Evolutionary conservation across 2,888 invertebrate genomes (phyloP).

Genomic region (Pelosia muscerda): DNA sequence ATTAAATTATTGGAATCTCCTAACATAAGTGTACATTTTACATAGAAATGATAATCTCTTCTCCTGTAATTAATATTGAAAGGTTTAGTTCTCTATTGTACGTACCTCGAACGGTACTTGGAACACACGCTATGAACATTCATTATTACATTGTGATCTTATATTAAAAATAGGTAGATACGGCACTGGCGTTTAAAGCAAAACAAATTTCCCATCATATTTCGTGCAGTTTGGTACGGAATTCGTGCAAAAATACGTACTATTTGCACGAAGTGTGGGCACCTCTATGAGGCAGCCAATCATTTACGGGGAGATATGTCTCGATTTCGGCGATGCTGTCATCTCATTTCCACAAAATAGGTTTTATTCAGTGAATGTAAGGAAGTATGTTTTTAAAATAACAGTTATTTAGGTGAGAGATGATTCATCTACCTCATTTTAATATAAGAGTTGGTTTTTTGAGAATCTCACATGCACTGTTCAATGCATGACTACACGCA

Average conservation of each 20-base stretch:
- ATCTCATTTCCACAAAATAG: neutral
- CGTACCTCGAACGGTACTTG: constrained; percentile 60
- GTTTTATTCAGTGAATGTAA: neutral
- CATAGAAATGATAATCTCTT: constrained; percentile 62
- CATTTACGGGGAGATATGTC: neutral
- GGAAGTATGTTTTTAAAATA: neutral
- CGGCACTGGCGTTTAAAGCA: too few relatives aligned
- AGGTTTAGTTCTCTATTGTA: constrained; percentile 62
- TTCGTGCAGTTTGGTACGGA: neutral
- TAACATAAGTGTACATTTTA: constrained; percentile 71
- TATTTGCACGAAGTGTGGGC: too few relatives aligned
- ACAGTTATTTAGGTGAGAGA: neutral
- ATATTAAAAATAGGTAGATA: neutral
- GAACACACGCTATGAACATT: constrained; percentile 41
- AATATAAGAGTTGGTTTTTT: neutral
- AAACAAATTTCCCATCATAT: neutral
- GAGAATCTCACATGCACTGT: constrained; percentile 4
- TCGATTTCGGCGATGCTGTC: neutral
- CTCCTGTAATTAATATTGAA: constrained; percentile 51
- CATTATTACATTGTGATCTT: neutral
- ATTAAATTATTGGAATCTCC: constrained; percentile 66
- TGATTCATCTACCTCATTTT: neutral
- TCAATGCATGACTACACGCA: neutral
- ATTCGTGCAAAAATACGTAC: neutral
- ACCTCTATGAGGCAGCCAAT: too few relatives aligned